Evolutionary conservation across 2,113 vertebrate species (phyloP).

Genomic region (Strix uralensis): DNA sequence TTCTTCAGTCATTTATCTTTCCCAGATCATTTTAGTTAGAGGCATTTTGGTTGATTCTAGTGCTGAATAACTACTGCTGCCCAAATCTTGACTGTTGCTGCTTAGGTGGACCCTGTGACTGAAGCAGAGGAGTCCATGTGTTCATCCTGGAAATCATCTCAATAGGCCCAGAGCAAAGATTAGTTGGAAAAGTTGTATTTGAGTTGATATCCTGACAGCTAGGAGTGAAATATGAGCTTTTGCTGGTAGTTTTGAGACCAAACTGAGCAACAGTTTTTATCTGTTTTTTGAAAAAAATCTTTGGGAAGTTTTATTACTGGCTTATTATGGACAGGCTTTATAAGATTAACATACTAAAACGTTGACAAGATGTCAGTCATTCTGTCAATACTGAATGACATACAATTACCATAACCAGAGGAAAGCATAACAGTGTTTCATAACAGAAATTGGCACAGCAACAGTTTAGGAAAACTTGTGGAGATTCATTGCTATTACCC

Average conservation of each 20-base stretch:
- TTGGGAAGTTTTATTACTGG: background rate
- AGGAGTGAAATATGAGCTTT: background rate
- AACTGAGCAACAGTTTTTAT: background rate
- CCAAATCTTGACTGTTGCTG: background rate
- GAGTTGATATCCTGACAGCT: background rate
- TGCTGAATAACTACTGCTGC: background rate
- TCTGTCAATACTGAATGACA: background rate
- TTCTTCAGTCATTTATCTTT: background rate
- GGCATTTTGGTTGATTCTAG: background rate
- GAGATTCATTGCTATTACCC: background rate
- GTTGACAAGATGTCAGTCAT: background rate
- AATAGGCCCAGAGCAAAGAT: background rate
- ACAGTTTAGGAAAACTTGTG: background rate
- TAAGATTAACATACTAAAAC: background rate
- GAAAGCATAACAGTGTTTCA: background rate
- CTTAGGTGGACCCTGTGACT: background rate
- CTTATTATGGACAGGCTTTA: background rate
- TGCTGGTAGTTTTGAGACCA: background rate
- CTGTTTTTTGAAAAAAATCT: background rate
- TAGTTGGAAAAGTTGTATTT: background rate
- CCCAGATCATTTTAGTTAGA: background rate
- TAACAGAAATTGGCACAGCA: background rate
- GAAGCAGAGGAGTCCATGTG: background rate
- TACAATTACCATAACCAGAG: background rate
- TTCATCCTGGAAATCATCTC: background rate